These are phyloP conservation scores for Torymus aiolomorphi DNA, from an alignment of 2,888 invertebrate genomes.

Conservation along the genomic window DNA sequence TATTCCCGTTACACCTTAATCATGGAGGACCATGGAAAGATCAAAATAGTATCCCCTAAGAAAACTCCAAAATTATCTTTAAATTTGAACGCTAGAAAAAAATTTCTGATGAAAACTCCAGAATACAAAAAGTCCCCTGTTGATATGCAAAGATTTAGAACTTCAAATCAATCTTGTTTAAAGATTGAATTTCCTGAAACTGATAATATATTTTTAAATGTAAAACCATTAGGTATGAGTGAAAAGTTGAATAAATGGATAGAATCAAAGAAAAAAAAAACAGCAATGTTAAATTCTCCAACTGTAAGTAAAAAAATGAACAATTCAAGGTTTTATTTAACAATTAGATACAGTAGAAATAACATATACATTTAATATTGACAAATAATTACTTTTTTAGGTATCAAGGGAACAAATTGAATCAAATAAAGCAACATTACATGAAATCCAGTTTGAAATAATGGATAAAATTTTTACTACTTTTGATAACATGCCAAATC, in stretches of 20 bases:
- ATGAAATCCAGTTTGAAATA: conserved; percentile 79
- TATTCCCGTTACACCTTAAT: no score
- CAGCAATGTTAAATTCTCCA: conserved; percentile 60
- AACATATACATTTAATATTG: not conserved
- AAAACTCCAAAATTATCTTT: no score
- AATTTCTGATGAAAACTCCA: no score
- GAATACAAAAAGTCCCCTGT: not conserved
- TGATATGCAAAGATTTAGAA: conserved; percentile 56
- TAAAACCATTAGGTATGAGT: conserved; percentile 64
- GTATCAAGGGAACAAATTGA: conserved; percentile 62
- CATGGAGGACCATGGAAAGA: no score
- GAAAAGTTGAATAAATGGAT: conserved; percentile 67
- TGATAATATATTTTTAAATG: not conserved
- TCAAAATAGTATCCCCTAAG: no score
- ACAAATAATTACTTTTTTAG: conserved; percentile 58
- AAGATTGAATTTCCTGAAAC: conserved; percentile 12
- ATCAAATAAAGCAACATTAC: conserved; percentile 68
- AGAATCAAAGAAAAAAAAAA: conserved; percentile 61
- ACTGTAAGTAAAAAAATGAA: conserved; percentile 17
- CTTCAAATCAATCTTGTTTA: conserved; percentile 45
- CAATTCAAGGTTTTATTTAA: not conserved
- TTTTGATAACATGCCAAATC: conserved; percentile 81
- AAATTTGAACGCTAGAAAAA: no score
- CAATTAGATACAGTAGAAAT: not conserved
- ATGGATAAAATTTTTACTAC: conserved; percentile 80